Evolutionary conservation across 2,888 invertebrate species (phyloP).

Genomic region (Cataglyphis cursor): DNA sequence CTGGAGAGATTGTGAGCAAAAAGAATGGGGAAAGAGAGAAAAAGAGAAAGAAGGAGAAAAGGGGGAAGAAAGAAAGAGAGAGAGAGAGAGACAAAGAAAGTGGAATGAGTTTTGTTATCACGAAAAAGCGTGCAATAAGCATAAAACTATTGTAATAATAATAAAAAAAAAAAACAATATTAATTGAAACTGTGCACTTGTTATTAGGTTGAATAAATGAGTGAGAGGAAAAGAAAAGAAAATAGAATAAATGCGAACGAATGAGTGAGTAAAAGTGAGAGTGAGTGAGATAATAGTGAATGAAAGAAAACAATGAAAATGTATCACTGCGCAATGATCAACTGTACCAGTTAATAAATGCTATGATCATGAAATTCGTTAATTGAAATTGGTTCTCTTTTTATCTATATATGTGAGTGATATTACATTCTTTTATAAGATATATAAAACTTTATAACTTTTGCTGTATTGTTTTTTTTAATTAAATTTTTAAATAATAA

Average conservation of each 20-base stretch:
- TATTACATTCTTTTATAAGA: background rate
- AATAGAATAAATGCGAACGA: background rate
- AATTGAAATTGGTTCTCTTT: slow-evolving; percentile 48
- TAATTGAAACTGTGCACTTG: slow-evolving; percentile 82
- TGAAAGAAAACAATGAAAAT: slow-evolving; percentile 69
- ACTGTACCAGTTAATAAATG: slow-evolving; percentile 83
- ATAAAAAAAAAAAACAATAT: slow-evolving; percentile 82
- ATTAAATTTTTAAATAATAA: background rate
- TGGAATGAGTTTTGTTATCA: slow-evolving; percentile 82
- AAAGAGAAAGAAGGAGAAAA: slow-evolving; percentile 1
- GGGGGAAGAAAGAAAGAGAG: slow-evolving; percentile 53
- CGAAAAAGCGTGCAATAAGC: slow-evolving; percentile 84
- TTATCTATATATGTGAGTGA: background rate
- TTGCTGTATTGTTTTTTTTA: slow-evolving; percentile 30
- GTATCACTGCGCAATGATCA: slow-evolving; percentile 79
- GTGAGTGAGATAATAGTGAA: slow-evolving; percentile 10
- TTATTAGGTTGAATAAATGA: slow-evolving; percentile 71
- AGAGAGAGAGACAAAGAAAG: slow-evolving; percentile 51
- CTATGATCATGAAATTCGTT: slow-evolving; percentile 81
- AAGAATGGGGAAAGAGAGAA: background rate
- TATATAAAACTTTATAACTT: slow-evolving; percentile 33
- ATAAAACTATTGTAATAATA: slow-evolving; percentile 84
- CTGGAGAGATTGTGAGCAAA: slow-evolving; percentile 76
- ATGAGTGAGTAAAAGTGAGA: slow-evolving; percentile 43
- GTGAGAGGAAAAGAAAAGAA: slow-evolving; percentile 7